Evolutionary conservation across 2,888 invertebrate species (phyloP).

Genomic region (Ornithoptera priamus): DNA sequence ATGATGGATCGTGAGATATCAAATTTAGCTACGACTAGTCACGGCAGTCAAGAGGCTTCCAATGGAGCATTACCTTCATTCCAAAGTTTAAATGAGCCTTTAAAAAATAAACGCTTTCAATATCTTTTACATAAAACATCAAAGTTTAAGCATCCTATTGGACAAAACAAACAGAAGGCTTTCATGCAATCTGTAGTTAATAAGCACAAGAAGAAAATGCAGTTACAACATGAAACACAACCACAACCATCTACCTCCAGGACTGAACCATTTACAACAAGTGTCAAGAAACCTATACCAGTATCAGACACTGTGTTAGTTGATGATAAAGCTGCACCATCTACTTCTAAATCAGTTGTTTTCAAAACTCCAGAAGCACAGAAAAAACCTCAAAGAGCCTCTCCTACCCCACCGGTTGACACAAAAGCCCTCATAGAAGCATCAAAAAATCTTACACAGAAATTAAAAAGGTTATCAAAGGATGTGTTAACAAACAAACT

Average conservation of each 20-base stretch:
- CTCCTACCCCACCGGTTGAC: constrained; percentile 76
- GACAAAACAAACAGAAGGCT: constrained; percentile 74
- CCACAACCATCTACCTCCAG: constrained; percentile 70
- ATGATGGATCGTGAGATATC: constrained; percentile 77
- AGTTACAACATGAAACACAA: constrained; percentile 56
- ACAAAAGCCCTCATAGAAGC: constrained; percentile 92
- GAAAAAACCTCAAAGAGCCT: constrained; percentile 60
- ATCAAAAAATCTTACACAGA: constrained; percentile 94
- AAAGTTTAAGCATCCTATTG: constrained; percentile 74
- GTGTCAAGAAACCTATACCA: constrained; percentile 62
- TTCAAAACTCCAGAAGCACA: constrained; percentile 65
- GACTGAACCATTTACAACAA: constrained; percentile 64
- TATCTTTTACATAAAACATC: constrained; percentile 76
- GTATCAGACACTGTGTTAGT: constrained; percentile 54
- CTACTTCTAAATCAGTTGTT: constrained; percentile 63
- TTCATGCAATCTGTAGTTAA: constrained; percentile 77
- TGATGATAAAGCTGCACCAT: constrained; percentile 59
- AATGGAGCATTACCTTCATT: constrained; percentile 66
- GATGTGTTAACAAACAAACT: constrained; percentile 89
- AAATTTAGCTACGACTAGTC: constrained; percentile 72
- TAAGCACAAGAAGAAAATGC: constrained; percentile 75
- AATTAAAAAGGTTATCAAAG: constrained; percentile 92
- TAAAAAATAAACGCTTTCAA: constrained; percentile 75
- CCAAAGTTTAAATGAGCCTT: constrained; percentile 71
- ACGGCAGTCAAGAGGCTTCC: constrained; percentile 64